Evolutionary conservation across 2,113 vertebrate genomes (phyloP).

Genomic region (Psettodes erumei): DNA sequence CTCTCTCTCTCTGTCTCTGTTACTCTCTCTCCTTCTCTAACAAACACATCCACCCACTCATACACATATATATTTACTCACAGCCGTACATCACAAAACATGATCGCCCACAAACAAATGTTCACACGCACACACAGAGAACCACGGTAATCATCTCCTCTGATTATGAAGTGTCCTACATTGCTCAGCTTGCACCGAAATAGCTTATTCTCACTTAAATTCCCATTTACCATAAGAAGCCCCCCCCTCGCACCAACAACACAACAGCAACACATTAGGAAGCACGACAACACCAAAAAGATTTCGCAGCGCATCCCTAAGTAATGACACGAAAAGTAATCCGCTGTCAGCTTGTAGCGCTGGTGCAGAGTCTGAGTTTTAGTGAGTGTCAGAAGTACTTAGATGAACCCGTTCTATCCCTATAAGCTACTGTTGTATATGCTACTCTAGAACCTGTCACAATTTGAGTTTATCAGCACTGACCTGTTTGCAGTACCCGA

Average conservation of each 20-base stretch:
- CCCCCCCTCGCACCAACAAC: slow-evolving; percentile 16
- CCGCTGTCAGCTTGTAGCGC: slow-evolving; percentile 44
- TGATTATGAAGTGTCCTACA: slow-evolving; percentile 49
- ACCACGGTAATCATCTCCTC: slow-evolving; percentile 9
- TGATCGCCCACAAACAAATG: slow-evolving; percentile 39
- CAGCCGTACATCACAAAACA: slow-evolving; percentile 23
- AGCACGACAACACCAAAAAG: slow-evolving; percentile 49
- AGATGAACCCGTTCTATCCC: slow-evolving; percentile 13
- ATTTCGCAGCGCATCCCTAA: slow-evolving; percentile 56
- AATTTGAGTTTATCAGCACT: slow-evolving; percentile 22
- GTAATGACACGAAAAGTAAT: slow-evolving; percentile 56
- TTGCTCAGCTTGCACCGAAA: slow-evolving; percentile 42
- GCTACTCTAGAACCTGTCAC: slow-evolving; percentile 1
- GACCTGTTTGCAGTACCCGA: not conserved
- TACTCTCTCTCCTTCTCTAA: slow-evolving; percentile 18
- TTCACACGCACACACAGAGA: not conserved
- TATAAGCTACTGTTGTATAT: slow-evolving; percentile 8
- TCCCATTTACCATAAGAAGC: slow-evolving; percentile 35
- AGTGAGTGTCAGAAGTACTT: slow-evolving; percentile 13
- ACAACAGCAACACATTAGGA: slow-evolving; percentile 32
- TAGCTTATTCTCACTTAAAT: slow-evolving; percentile 58
- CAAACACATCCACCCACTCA: slow-evolving; percentile 32
- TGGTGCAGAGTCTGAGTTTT: slow-evolving; percentile 27
- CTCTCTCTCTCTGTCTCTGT: slow-evolving; percentile 13
- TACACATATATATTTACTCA: slow-evolving; percentile 41